A percentile compares a stretch with the other conserved stretches of the same genome.
These are phyloP conservation scores for Diorhabda carinulata DNA, from an alignment of 1,140 invertebrate species.

Conservation along the genomic window DNA sequence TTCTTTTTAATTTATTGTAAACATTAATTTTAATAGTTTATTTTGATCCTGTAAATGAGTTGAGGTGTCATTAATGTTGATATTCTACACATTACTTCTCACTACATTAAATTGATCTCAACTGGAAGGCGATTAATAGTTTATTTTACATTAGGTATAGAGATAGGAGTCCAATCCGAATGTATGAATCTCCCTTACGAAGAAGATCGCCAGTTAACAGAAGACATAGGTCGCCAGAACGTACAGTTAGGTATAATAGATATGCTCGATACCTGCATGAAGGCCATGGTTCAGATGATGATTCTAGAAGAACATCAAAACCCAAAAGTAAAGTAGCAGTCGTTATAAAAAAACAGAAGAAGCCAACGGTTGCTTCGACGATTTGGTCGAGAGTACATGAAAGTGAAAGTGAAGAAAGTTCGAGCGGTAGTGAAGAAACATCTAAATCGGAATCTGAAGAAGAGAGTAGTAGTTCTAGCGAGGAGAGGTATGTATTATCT, in stretches of 20 bases:
- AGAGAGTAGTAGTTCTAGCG: conserved; percentile 1
- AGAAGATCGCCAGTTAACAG: conserved; percentile 4
- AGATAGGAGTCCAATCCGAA: background rate
- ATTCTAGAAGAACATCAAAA: conserved; percentile 23
- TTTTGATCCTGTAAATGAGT: too few species aligned
- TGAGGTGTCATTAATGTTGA: too few species aligned
- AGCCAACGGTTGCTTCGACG: conserved; percentile 44
- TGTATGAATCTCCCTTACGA: conserved; percentile 3
- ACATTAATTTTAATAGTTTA: too few species aligned
- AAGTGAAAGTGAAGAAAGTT: conserved; percentile 18
- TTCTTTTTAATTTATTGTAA: too few species aligned
- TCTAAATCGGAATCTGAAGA: conserved; percentile 15
- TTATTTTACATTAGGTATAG: conserved; percentile 4
- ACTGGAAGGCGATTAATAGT: background rate
- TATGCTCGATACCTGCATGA: background rate
- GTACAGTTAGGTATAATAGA: background rate
- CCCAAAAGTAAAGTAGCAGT: conserved; percentile 44
- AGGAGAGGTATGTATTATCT: background rate
- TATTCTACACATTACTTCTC: too few species aligned
- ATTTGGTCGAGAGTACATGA: conserved; percentile 40
- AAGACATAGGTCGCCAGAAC: background rate
- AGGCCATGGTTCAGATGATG: conserved; percentile 27
- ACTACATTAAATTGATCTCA: too few species aligned
- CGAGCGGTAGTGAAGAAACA: conserved; percentile 16
- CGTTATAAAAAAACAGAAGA: conserved; percentile 43